Evolutionary conservation across 1,140 invertebrate species (phyloP).

Genomic region (Dendroctonus valens): DNA sequence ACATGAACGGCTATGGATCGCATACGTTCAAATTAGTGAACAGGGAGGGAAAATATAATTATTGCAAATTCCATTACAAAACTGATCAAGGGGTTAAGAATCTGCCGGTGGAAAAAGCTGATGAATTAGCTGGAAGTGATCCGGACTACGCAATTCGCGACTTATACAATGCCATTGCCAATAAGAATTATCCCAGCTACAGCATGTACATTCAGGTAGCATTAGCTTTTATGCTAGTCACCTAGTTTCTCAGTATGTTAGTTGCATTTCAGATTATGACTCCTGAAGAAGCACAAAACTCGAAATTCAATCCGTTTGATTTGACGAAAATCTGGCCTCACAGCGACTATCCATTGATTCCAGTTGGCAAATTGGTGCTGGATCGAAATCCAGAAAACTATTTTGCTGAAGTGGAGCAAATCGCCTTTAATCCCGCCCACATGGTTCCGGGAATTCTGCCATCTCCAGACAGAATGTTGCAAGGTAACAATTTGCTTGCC

Average conservation of each 20-base stretch:
- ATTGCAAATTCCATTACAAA: constrained; percentile 90
- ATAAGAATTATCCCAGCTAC: constrained; percentile 74
- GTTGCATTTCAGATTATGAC: constrained; percentile 58
- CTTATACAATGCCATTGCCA: constrained; percentile 80
- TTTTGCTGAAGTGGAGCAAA: constrained; percentile 85
- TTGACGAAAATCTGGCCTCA: constrained; percentile 87
- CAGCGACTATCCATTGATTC: constrained; percentile 73
- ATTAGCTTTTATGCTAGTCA: too few relatives aligned
- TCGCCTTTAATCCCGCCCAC: constrained; percentile 83
- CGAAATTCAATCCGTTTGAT: constrained; percentile 78
- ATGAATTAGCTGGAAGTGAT: constrained; percentile 62
- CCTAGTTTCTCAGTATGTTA: too few relatives aligned
- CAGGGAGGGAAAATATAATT: constrained; percentile 65
- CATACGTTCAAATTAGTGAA: constrained; percentile 91
- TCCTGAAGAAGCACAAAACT: constrained; percentile 61
- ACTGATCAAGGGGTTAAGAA: constrained; percentile 85
- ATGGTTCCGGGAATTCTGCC: constrained; percentile 83
- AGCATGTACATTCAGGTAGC: constrained; percentile 62
- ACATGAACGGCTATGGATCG: constrained; percentile 90
- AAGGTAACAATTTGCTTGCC: constrained; percentile 56
- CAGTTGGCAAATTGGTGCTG: constrained; percentile 79
- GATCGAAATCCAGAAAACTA: constrained; percentile 83
- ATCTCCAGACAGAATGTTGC: constrained; percentile 86
- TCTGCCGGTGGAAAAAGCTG: constrained; percentile 66
- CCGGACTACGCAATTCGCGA: constrained; percentile 81